Conservation (phyloP, 2,888 invertebrate genomes). For the Steinernema carpocapsae region DNA sequence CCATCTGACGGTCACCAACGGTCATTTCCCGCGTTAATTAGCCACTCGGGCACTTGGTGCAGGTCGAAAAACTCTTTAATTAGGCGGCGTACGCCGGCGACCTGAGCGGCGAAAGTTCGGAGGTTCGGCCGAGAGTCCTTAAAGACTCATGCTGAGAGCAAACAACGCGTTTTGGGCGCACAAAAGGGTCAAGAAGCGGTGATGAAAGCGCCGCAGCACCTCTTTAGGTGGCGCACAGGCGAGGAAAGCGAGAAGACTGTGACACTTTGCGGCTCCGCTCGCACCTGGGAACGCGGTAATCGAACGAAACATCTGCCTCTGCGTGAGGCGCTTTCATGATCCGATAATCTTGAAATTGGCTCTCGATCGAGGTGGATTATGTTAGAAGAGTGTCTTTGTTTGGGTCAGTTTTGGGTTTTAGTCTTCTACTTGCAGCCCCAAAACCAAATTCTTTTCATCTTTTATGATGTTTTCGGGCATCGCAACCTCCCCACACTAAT, state of each 20-base stretch:
- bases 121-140: not conserved
- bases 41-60: not conserved
- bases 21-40: not conserved
- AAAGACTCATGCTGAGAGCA: not conserved
- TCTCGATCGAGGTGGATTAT: no score
- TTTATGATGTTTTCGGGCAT: conserved; percentile 8
- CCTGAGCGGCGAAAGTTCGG: not conserved
- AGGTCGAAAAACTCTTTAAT: conserved; percentile 9
- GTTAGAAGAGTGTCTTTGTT: no score
- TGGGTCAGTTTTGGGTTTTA: no score
- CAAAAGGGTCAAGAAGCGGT: conserved; percentile 21
- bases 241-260: no score
- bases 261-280: conserved; percentile 2
- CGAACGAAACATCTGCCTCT: conserved; percentile 21
- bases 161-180: not conserved
- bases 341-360: no score
- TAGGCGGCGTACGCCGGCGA: no score
- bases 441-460: not conserved
- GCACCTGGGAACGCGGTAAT: conserved; percentile 15
- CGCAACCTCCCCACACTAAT: not conserved
- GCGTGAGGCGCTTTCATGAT: conserved; percentile 3
- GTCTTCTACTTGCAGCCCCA: not conserved
- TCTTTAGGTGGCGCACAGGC: not conserved
- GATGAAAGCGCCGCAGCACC: conserved; percentile 6
- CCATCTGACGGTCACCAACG: conserved; percentile 21